These are phyloP conservation scores for Epicauta chinensis DNA, from an alignment of 1,140 invertebrate species.

Conservation along the genomic window DNA sequence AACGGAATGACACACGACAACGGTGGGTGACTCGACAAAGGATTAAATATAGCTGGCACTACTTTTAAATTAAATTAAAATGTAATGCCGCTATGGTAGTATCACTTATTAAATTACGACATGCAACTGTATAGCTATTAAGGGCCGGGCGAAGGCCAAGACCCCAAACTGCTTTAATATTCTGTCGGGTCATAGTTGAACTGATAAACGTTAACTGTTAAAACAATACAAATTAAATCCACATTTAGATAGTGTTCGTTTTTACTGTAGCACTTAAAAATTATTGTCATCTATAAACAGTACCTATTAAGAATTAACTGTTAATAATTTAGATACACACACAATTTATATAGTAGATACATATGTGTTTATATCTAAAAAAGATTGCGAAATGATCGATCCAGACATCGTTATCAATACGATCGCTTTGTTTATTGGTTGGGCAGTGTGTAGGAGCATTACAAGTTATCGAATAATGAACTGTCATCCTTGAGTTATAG, in stretches of 20 bases:
- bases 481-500: slow-evolving; percentile 40
- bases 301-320: no score
- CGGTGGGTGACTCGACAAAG: slow-evolving; percentile 23
- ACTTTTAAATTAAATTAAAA: slow-evolving; percentile 35
- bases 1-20: slow-evolving; percentile 20
- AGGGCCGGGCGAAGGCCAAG: slow-evolving; percentile 19
- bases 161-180: slow-evolving; percentile 13
- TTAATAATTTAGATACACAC: no score
- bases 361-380: no score
- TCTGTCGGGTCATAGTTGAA: slow-evolving; percentile 2
- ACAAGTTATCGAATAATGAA: slow-evolving; percentile 39
- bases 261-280: no score
- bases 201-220: neutral
- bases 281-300: no score
- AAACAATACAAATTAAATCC: no score
- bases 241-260: no score
- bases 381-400: slow-evolving; percentile 29
- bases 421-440: slow-evolving; percentile 33
- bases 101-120: slow-evolving; percentile 36
- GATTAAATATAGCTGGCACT: slow-evolving; percentile 20
- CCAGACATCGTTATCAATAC: slow-evolving; percentile 28
- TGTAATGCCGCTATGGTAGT: slow-evolving; percentile 27
- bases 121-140: slow-evolving; percentile 27
- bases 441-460: slow-evolving; percentile 35
- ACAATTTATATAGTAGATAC: no score